These are phyloP conservation scores for Aphaenogaster rudis DNA, from an alignment of 1,140 invertebrate genomes.

Conservation along the genomic window DNA sequence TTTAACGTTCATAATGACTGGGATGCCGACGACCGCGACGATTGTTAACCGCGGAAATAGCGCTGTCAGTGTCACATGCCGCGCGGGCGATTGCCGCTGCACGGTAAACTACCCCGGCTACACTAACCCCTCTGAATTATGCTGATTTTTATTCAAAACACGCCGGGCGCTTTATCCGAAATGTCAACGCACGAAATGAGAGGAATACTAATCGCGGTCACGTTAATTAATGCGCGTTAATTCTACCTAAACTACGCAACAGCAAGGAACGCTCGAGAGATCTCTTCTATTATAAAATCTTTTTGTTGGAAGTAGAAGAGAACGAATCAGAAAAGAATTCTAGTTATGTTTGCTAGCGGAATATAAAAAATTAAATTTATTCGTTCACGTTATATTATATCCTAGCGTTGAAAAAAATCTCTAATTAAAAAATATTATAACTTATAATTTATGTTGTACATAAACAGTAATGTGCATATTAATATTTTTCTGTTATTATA, in stretches of 20 bases:
- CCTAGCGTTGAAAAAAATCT: neutral
- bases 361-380: neutral
- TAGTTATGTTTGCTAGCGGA: neutral
- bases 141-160: conserved; percentile 50
- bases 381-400: neutral
- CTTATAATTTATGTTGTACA: neutral
- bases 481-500: neutral
- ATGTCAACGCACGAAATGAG: conserved; percentile 31
- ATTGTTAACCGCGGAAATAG: conserved; percentile 71
- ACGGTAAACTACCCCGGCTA: conserved; percentile 1
- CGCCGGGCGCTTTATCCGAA: conserved; percentile 13
- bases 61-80: conserved; percentile 67
- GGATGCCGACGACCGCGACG: conserved; percentile 46
- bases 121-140: conserved; percentile 7
- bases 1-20: conserved; percentile 61
- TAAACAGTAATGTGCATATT: neutral
- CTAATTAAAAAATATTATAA: neutral
- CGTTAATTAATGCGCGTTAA: conserved; percentile 35
- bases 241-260: neutral
- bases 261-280: neutral
- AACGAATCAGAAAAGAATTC: neutral
- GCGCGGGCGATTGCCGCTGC: neutral
- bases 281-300: conserved; percentile 5
- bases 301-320: conserved; percentile 8
- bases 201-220: conserved; percentile 25